These are phyloP conservation scores for Dryoscopus gambensis DNA, from an alignment of 2,113 vertebrate genomes.

Conservation along the genomic window DNA sequence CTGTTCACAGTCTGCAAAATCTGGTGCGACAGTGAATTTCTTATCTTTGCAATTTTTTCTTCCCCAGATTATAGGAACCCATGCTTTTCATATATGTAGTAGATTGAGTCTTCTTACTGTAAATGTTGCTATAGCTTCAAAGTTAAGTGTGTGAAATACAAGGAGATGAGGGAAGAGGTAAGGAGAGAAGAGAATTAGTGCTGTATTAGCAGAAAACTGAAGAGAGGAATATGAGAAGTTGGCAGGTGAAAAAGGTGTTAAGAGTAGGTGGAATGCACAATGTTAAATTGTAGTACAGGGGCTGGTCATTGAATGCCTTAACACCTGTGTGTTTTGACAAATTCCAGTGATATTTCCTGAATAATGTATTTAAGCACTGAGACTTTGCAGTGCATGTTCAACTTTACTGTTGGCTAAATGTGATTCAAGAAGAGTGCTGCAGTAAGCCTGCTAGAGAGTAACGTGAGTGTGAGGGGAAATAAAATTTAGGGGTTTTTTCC, in stretches of 20 bases:
- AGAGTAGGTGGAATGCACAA: not conserved
- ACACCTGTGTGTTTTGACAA: not conserved
- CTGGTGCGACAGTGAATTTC: not conserved
- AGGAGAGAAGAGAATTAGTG: not conserved
- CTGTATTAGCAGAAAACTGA: not conserved
- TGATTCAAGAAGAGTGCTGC: not conserved
- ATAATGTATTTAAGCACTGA: not conserved
- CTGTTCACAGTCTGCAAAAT: not conserved
- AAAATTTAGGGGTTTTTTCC: not conserved
- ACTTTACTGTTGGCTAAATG: not conserved
- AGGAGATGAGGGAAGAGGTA: not conserved
- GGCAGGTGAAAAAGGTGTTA: not conserved
- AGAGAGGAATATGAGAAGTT: not conserved
- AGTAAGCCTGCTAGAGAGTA: not conserved
- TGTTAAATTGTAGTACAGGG: not conserved
- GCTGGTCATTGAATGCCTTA: not conserved
- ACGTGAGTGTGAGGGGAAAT: not conserved
- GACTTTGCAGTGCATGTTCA: not conserved
- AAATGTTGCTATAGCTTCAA: not conserved
- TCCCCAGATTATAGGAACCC: not conserved
- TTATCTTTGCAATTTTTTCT: not conserved
- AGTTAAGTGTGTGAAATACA: not conserved
- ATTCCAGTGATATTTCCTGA: not conserved
- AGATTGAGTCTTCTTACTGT: not conserved
- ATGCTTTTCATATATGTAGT: not conserved